phyloP scores from a whole-genome alignment of 2,113 vertebrate species.

The Catagonus wagneri region DNA sequence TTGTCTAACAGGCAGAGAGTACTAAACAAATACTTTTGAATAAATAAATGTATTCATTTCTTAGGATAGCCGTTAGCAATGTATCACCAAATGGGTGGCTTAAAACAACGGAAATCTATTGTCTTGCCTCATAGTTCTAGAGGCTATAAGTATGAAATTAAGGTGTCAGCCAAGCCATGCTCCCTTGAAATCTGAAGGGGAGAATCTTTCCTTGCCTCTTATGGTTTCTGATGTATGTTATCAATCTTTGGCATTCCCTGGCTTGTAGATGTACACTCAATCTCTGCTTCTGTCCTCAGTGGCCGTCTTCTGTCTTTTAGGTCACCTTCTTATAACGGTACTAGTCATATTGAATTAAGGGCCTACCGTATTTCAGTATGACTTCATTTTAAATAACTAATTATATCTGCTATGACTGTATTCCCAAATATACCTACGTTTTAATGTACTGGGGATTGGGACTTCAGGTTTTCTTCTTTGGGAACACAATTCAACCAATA shows the following conservation, averaged over 20 bases:
- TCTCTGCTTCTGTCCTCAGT: neutral
- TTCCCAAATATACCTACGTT: neutral
- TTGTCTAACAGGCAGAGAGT: neutral
- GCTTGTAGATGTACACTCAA: neutral
- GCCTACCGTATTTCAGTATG: neutral
- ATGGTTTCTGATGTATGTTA: neutral
- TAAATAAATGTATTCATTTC: neutral
- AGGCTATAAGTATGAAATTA: neutral
- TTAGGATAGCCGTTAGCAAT: neutral
- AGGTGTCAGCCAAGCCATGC: neutral
- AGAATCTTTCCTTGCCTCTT: neutral
- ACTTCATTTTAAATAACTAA: neutral
- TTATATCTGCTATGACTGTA: neutral
- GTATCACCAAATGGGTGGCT: neutral
- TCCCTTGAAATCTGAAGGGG: neutral
- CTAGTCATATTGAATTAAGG: neutral
- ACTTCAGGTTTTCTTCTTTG: neutral
- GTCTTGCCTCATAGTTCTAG: neutral
- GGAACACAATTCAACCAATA: neutral
- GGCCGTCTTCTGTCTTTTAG: neutral
- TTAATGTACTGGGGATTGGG: neutral
- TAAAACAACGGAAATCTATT: neutral
- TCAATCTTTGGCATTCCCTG: neutral
- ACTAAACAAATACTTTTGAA: neutral
- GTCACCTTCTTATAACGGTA: neutral